Base-by-base conservation (phyloP, 1,140 invertebrate genomes). In the Pachyrhynchus sulphureomaculatus region DNA sequence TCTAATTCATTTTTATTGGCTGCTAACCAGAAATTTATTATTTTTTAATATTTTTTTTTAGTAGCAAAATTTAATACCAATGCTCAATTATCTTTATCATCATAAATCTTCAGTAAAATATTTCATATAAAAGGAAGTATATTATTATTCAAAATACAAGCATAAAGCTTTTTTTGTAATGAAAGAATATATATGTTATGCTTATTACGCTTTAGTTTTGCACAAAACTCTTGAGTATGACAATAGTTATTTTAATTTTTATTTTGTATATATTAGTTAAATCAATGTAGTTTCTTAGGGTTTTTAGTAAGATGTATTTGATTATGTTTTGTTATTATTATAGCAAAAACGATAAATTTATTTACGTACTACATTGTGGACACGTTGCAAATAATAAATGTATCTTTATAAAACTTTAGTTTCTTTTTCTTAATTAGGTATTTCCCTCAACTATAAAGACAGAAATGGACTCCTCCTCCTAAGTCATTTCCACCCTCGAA, bases 311-410 rank as follows among this genome's bases (percentile, higher is more conserved):
- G 39, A 48, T 55, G 32, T 62, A 36, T 54, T 52, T 42, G 47
- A 61, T 61, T 55, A 45, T 62, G 18, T 62, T 54, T 51, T 62
- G 47, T 62, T 62, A 44, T 29, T 49, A 34, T 49, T 49, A 49
- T 49, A 39, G 39, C 39, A 12, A 34, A 52, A n/a, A 36, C 21
- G 15, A 26, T 54, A 36, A 62, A 54, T 39, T n/a, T 62, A 62
- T 53, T 36, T 59, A 29, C 44, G 17, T 53, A 29, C 24, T 52
- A 52, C 37, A 52, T 48, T 59, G 59, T 62, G 59, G 52, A 62
- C 59, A 53, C 49, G 44, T 62, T 62, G 59, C 59, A 62, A 62
- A 62, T 62, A 62, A 62, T 62, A 62, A 62, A 62, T 62, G 59
- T 62, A 62, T 62, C 59, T 62, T 62, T 62, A 62, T 62, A 62